These are phyloP conservation scores for Plecturocebus donacophilus DNA, from an alignment of 2,113 vertebrate species.

Conservation along the genomic window DNA sequence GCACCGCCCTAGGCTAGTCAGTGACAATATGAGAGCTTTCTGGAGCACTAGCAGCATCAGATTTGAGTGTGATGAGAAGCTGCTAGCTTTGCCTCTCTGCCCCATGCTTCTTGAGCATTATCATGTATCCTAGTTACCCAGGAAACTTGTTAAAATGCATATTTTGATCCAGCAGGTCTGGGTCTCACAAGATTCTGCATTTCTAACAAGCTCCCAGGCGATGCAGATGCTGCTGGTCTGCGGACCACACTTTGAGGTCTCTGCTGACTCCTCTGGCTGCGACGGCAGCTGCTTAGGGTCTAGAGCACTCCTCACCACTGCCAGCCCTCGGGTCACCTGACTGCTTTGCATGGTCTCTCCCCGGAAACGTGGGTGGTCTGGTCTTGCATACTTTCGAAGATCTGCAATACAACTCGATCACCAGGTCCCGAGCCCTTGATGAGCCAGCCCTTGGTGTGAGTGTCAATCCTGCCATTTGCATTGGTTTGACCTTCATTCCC, in stretches of 20 bases:
- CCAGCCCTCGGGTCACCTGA: neutral
- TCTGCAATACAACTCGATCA: too few relatives aligned
- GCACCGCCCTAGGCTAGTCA: neutral
- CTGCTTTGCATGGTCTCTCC: neutral
- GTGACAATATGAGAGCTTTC: fast-evolving
- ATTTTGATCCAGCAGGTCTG: neutral
- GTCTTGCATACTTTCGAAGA: neutral
- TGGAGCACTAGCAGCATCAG: neutral
- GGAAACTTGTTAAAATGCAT: neutral
- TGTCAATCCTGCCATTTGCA: neutral
- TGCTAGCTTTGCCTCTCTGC: neutral
- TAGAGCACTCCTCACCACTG: neutral
- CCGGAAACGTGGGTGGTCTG: neutral
- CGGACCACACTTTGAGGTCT: neutral
- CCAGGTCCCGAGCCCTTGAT: neutral
- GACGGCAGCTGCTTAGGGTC: neutral
- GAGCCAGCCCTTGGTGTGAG: neutral
- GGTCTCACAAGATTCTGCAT: neutral
- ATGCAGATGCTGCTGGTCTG: neutral
- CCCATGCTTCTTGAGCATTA: neutral
- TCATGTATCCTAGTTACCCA: neutral
- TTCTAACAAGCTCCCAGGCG: neutral
- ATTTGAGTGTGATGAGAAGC: neutral
- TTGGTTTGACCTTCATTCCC: neutral
- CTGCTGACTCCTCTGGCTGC: neutral